Base-by-base conservation (phyloP, 2,888 invertebrate genomes). In the Alsophila aescularia region DNA sequence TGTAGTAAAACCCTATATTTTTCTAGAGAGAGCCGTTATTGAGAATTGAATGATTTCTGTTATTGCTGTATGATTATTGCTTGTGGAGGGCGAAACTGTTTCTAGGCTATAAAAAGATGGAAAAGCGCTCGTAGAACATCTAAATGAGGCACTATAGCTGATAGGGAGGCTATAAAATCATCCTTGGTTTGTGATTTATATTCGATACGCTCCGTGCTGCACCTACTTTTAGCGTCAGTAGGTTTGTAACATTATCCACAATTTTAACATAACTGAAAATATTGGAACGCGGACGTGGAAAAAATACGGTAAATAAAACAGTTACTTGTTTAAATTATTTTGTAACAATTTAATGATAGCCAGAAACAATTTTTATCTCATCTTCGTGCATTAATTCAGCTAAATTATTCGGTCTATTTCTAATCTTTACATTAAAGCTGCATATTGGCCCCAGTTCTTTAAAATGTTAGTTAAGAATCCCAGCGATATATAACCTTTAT, bases 401-500 rank as follows among this genome's bases (percentile, higher is more conserved):
- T 49, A 32, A 49, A 41, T 49, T 49, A 49, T 13, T 4, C 10
- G 12, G 32, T 12, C 12, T 32, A 10, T 42, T 42, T 29, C 35
- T 35, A 29, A 29, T 29, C 12, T 14, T 37, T 18, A 52, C 45
- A 40, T 27, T 10, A 42, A 14, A 44, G 13, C 9, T 36, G 40
- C 29, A 39, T 31, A 43, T 5, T 24, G 8, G 8, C 40, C 40
- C 14, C n/a, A 7, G 7, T 5, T 24, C 2, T 7, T 24, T 7
- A 5, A 24, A 34, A 52, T 41, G 40, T 60, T 62, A 47, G 24
- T 60, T 34, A 53, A n/a, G 45, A 52, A 52, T 31, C 54, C 48
- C 39, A 52, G 45, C 52, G 52, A 60, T 62, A 58, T 64, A 54
- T 43, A 64, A 57, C 50, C 37, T 52, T 70, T 65, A 69, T 69